Base-by-base conservation (phyloP, 1,140 invertebrate genomes). In the Formica selysi region DNA sequence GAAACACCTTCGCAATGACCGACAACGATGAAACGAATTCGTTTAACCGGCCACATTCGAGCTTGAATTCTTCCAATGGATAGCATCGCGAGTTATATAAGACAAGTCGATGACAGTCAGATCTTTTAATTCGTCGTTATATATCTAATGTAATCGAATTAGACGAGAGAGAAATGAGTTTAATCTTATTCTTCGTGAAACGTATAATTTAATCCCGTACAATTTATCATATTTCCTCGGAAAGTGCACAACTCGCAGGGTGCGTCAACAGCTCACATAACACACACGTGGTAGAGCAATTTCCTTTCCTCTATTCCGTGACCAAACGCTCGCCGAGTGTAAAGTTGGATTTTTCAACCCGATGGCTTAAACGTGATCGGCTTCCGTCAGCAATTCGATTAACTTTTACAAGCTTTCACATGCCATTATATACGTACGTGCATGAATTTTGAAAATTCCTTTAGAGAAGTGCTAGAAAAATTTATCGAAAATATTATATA, bases 1-100 rank as follows among this genome's bases (percentile, higher is more conserved):
- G 93, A 92, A 94, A 93, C 93, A 93, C 93, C 93, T 93, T 90
- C 91, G 87, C 88, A 89, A 89, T 92, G 86, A 88, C 76, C 86
- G 86, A 89, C 78, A 22, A 22, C 22, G 22, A 22, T 22, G 22
- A 22, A 89, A 90, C 73, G 67, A 44, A 79, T 80, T 85, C 80
- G 32, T 10, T 32, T 51, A 68, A 41, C 48, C 19, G 41, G 2
- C 5, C 36, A 11, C 29, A 3, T 57, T 57, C 16, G 48, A 29
- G 32, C 36, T 41, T 26, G 36, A 81, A 32, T 61, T 73, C 32
- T 64, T 16, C 13, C 26, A 51, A 64, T 32, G 5, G 1, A 62
- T 13, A 38, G n/a, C 36, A n/a, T 76, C 6, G 4, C n/a, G 2
- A 3, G 19, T 10, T 57, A 54, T 26, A 29, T 6, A 44, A 51